A percentile compares a stretch with the other conserved stretches of the same genome.
Conservation (phyloP, 2,797 vertebrate genomes). For the Tapirus indicus region DNA sequence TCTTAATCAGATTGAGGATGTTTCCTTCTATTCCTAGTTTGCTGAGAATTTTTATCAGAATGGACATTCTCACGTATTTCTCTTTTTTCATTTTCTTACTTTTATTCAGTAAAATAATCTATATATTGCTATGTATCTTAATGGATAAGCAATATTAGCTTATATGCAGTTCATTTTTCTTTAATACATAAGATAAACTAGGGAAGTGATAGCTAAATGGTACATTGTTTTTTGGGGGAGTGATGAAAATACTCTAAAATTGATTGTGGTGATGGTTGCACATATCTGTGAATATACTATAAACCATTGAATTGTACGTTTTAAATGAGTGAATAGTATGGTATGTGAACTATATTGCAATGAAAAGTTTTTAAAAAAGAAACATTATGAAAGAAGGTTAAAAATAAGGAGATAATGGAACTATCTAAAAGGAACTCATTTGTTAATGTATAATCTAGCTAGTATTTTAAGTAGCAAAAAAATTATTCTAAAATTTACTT, state of each 20-base stretch:
- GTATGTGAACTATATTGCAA: background rate
- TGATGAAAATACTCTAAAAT: background rate
- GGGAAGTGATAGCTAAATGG: background rate
- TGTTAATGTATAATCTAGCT: background rate
- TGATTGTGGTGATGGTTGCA: background rate
- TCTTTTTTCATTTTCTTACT: background rate
- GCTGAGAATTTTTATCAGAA: background rate
- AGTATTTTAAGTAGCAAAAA: background rate
- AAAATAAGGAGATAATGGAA: background rate
- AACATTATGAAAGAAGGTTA: background rate
- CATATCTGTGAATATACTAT: background rate
- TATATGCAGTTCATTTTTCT: background rate
- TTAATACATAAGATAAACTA: background rate
- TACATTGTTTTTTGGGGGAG: background rate
- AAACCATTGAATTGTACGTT: background rate
- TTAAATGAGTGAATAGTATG: background rate
- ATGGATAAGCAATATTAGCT: background rate
- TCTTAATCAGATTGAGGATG: background rate
- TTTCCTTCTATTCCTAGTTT: slow-evolving; percentile 18
- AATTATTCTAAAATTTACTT: background rate
- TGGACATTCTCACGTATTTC: slow-evolving; percentile 67
- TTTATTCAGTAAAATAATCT: background rate
- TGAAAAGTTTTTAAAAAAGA: background rate
- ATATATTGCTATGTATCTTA: background rate
- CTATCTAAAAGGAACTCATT: background rate